Evolutionary conservation across 2,113 vertebrate species (phyloP), one percentile per base, ranked within the genome.

Genomic region (Lepisosteus oculatus): DNA sequence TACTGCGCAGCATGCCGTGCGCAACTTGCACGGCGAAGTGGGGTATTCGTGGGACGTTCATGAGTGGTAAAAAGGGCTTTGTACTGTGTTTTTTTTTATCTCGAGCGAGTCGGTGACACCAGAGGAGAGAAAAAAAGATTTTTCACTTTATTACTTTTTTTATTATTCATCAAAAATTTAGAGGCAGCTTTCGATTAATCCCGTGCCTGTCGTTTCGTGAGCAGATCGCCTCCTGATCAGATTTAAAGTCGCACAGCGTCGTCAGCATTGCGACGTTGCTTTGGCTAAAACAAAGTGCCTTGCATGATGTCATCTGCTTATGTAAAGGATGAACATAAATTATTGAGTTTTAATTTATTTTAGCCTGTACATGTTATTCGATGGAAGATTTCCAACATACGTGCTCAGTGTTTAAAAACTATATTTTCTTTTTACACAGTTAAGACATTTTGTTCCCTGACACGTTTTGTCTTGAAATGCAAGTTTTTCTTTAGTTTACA

Each of bases 11-110:
- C 47, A 41, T 41, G 15, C 11, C 43, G 17, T 75, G 55, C 55
- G 15, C 45, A 73, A 66, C 56, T 70, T 64, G 6, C 63, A 55
- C 56, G 13, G 65, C 14, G 9, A 54, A 65, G 43, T 51, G 47
- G 47, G 47, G 57, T n/a, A 59, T 59, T 59, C 2, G 57, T 59
- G 57, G n/a, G 57, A 3, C 84, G 81, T 80, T 85, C 84, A 76
- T 74, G 77, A 79, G 75, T 82, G 81, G 86, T 88, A 88, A 89
- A 5, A 13, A 5, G n/a, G 57, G 57, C 13, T 59, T 13, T 59
- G 57, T 13, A 59, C 6, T 8, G 57, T 59, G 29, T 29, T 29
- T 29, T 29, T 17, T 29, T 29, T 59, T 59, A 59, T 59, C 3
- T 3, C 3, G 57, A 59, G n/a, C 57, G 12, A 13, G 11, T 15